phyloP scores from a whole-genome alignment of 1,140 invertebrate genomes.

The Harlomillsia oculata region DNA sequence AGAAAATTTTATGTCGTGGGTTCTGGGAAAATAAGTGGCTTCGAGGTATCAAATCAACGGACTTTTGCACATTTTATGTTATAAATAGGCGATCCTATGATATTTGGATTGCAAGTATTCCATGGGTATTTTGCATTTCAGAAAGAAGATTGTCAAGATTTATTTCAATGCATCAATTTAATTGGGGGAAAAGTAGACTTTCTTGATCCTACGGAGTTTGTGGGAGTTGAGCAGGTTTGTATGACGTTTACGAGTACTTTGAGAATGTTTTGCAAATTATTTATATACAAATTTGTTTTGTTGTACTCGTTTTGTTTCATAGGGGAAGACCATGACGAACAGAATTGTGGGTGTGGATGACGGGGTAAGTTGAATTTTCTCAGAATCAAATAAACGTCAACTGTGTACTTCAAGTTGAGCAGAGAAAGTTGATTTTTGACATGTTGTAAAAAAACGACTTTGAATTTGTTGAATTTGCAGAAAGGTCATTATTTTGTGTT shows the following conservation, averaged over 20 bases:
- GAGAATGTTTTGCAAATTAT: background rate
- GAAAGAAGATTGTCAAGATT: conserved; percentile 43
- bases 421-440: too few species aligned
- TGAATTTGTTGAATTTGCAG: conserved; percentile 39
- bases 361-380: conserved; percentile 38
- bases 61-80: background rate
- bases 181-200: conserved; percentile 48
- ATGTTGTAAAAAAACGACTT: too few species aligned
- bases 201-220: conserved; percentile 46
- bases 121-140: conserved; percentile 35
- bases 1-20: conserved; percentile 45
- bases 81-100: background rate
- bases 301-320: background rate
- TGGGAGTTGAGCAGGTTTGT: conserved; percentile 49
- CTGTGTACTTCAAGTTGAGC: too few species aligned
- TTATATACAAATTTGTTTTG: background rate
- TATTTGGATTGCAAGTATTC: background rate
- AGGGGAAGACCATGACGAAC: conserved; percentile 30
- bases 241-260: background rate
- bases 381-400: too few species aligned
- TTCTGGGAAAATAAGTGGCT: conserved; percentile 47
- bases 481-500: conserved; percentile 49
- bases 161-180: conserved; percentile 43
- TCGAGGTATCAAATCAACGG: conserved; percentile 39
- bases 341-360: conserved; percentile 39